These are phyloP conservation scores for Malurus splendens DNA, from an alignment of 2,797 vertebrate species.

Conservation along the genomic window DNA sequence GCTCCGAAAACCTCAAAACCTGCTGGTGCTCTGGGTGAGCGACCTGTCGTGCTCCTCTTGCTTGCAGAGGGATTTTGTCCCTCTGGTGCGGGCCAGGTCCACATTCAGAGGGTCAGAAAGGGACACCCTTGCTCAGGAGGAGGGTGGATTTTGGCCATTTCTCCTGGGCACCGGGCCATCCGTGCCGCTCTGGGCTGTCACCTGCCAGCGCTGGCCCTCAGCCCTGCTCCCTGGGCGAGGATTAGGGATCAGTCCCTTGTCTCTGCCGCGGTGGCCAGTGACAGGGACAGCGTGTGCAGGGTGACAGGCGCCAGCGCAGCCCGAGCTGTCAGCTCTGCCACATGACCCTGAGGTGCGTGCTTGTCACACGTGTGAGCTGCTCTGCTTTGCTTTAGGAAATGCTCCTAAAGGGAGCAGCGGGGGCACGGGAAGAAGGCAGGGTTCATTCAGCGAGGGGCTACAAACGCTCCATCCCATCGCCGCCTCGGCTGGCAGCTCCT, in stretches of 20 bases:
- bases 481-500: neutral
- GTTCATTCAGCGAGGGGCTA: neutral
- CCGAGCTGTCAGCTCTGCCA: neutral
- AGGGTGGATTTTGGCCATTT: neutral
- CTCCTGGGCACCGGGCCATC: neutral
- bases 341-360: fast-evolving
- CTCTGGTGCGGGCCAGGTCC: neutral
- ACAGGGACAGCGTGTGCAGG: fast-evolving
- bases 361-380: neutral
- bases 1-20: neutral
- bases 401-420: fast-evolving
- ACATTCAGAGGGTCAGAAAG: neutral
- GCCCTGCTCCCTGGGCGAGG: fast-evolving
- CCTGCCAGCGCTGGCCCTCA: fast-evolving
- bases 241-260: neutral
- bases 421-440: neutral
- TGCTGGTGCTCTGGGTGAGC: fast-evolving
- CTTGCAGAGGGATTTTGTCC: neutral
- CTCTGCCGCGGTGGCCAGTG: neutral
- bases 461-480: neutral
- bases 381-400: neutral
- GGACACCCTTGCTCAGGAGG: fast-evolving
- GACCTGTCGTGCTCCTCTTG: neutral
- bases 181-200: neutral
- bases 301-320: fast-evolving